Percentiles rank a stretch among this genome's conserved stretches.
phyloP scores from a whole-genome alignment of 2,797 vertebrate genomes.

The Uromys caudimaculatus region DNA sequence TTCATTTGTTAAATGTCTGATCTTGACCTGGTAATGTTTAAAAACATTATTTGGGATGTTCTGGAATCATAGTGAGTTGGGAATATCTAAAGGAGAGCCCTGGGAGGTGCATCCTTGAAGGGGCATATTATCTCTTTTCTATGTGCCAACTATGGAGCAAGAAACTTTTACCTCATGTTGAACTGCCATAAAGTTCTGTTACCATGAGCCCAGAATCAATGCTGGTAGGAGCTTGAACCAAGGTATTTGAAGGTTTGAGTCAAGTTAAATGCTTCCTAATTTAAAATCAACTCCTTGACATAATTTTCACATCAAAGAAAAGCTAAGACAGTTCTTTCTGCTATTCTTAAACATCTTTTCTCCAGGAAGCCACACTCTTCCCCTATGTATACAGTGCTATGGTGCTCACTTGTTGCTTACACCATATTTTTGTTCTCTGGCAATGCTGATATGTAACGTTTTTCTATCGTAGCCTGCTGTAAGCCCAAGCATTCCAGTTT shows the following conservation, averaged over 20 bases:
- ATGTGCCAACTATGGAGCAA: neutral
- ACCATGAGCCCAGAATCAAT: neutral
- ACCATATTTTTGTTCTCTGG: neutral
- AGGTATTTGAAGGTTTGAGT: neutral
- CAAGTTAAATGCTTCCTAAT: neutral
- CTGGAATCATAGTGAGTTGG: neutral
- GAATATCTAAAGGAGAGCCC: neutral
- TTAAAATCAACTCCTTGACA: neutral
- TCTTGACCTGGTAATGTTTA: neutral
- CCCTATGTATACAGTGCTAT: neutral
- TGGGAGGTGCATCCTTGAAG: no score
- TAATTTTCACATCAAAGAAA: neutral
- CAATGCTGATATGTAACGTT: neutral
- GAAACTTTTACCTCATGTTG: neutral
- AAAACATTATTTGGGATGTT: neutral
- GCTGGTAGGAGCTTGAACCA: neutral
- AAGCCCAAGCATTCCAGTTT: neutral
- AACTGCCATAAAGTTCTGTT: neutral
- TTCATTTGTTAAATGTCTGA: neutral
- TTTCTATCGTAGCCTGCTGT: neutral
- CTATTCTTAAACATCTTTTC: neutral
- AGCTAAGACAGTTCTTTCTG: neutral
- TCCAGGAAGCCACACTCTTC: neutral
- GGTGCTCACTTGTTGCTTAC: neutral
- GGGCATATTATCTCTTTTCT: neutral